These are phyloP conservation scores for Caenorhabditis afra DNA, from an alignment of 2,888 invertebrate species.

Conservation along the genomic window DNA sequence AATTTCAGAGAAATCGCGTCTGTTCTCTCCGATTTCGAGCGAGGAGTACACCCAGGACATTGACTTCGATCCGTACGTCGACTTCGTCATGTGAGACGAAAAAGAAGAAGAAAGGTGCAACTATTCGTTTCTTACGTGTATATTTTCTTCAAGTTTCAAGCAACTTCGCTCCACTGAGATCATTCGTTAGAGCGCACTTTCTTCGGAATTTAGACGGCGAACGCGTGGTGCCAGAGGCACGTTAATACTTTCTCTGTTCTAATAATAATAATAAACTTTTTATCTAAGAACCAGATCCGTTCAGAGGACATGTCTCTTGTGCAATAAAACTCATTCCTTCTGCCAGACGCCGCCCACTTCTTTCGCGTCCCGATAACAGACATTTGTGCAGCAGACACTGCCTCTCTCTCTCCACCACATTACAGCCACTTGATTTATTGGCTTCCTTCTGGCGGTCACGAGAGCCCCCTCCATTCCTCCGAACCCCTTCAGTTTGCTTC, in stretches of 20 bases:
- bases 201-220: neutral
- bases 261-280: neutral
- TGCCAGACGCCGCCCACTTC: slow-evolving; percentile 8
- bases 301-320: too few relatives aligned
- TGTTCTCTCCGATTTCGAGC: slow-evolving; percentile 48
- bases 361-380: slow-evolving; percentile 33
- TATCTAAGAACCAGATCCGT: too few relatives aligned
- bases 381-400: slow-evolving; percentile 3
- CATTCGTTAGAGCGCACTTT: neutral
- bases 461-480: neutral
- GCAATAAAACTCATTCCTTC: too few relatives aligned
- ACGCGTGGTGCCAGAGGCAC: neutral
- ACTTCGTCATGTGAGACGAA: slow-evolving; percentile 31
- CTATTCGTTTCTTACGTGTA: slow-evolving; percentile 38
- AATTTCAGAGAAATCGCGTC: slow-evolving; percentile 53
- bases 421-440: slow-evolving; percentile 57
- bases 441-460: slow-evolving; percentile 16
- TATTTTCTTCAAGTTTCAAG: too few relatives aligned
- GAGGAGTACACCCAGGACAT: slow-evolving; percentile 59
- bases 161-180: neutral
- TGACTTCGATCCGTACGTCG: slow-evolving; percentile 58
- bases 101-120: neutral
- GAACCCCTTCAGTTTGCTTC: slow-evolving; percentile 6
- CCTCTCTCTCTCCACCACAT: slow-evolving; percentile 13
- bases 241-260: neutral